Conservation (phyloP, 2,888 invertebrate species). For the Agrypnus murinus region DNA sequence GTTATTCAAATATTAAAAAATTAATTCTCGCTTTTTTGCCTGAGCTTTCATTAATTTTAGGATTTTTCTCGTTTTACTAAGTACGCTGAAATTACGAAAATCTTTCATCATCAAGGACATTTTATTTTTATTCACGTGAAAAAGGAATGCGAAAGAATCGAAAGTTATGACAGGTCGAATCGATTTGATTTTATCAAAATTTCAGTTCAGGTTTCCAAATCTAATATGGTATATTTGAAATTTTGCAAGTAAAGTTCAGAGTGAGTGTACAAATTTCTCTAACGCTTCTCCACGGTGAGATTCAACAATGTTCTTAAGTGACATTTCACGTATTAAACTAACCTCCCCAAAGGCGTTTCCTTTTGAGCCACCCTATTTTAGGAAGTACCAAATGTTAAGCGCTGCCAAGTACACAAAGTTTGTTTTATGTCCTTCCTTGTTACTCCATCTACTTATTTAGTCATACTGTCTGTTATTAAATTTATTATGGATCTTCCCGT, state of each 20-base stretch:
- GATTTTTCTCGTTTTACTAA: background rate
- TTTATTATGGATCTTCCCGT: no score
- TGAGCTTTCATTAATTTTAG: conserved; percentile 23
- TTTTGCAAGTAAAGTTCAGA: no score
- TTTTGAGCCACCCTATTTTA: background rate
- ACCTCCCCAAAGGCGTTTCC: background rate
- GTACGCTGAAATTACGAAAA: conserved; percentile 10
- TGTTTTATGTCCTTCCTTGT: background rate
- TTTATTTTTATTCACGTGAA: no score
- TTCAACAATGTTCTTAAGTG: conserved; percentile 9
- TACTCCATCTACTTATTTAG: no score
- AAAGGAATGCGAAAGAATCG: no score
- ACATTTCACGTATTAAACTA: background rate
- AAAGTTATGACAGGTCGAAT: no score
- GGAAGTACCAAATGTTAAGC: background rate
- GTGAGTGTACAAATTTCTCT: no score
- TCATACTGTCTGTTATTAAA: no score
- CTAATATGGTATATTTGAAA: no score
- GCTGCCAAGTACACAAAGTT: conserved; percentile 9
- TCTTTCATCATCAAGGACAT: background rate
- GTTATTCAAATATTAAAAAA: conserved; percentile 41
- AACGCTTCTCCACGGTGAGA: no score
- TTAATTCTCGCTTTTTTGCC: conserved; percentile 16
- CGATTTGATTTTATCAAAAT: no score
- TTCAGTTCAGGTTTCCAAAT: no score